Evolutionary conservation across 2,113 vertebrate species (phyloP).

Genomic region (Amazona vittata): DNA sequence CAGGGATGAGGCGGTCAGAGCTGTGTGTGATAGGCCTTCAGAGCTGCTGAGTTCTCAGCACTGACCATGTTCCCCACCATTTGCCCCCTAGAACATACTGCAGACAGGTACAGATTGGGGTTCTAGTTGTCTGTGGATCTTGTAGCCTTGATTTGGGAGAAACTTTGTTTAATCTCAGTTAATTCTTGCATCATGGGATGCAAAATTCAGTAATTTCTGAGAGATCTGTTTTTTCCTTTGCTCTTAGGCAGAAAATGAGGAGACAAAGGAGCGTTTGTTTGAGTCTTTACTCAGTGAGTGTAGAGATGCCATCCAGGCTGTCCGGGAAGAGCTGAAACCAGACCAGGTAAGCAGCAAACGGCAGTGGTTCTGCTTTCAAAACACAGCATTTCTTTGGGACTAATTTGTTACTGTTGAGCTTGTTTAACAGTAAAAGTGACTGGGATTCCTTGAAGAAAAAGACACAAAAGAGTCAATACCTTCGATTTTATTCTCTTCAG

Average conservation of each 20-base stretch:
- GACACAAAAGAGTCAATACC: not conserved
- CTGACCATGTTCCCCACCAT: rapidly evolving
- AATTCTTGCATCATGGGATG: not conserved
- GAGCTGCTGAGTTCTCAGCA: not conserved
- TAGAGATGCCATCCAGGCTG: conserved; percentile 95
- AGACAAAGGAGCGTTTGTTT: conserved; percentile 95
- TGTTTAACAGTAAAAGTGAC: not conserved
- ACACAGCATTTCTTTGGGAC: rapidly evolving
- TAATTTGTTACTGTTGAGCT: not conserved
- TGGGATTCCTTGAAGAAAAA: not conserved
- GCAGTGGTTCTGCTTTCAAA: not conserved
- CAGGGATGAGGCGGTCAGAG: not conserved
- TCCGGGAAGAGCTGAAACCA: conserved; percentile 90
- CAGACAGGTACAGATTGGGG: not conserved
- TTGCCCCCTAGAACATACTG: not conserved
- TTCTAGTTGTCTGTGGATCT: not conserved
- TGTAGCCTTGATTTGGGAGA: not conserved
- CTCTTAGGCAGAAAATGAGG: conserved; percentile 88
- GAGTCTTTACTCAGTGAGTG: conserved; percentile 95
- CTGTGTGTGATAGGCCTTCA: not conserved
- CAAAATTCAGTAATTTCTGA: not conserved
- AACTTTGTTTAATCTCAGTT: not conserved
- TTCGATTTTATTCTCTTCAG: not conserved
- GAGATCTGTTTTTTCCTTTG: not conserved
- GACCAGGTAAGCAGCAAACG: conserved; percentile 82